phyloP scores from a whole-genome alignment of 2,888 invertebrate species.

The Hirudinaria manillensis region DNA sequence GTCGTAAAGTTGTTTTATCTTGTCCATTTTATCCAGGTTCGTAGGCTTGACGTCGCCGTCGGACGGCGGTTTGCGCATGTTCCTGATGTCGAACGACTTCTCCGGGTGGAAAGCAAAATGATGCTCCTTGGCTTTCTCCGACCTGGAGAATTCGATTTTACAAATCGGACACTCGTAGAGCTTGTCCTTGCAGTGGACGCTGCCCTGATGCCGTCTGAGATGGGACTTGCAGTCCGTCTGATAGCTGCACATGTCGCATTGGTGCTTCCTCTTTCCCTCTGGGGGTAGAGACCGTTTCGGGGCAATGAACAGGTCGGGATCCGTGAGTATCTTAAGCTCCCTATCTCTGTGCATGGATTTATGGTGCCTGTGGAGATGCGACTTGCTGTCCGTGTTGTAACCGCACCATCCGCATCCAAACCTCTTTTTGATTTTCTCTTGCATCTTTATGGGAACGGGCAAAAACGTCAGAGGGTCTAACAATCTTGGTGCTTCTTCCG shows the following conservation, averaged over 20 bases:
- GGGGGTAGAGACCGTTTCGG: background rate
- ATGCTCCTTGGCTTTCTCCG: slow-evolving; percentile 39
- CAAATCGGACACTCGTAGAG: slow-evolving; percentile 38
- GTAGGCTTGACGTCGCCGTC: background rate
- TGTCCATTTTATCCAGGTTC: slow-evolving; percentile 6
- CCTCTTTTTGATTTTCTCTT: slow-evolving; percentile 19
- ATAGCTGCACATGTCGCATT: slow-evolving; percentile 38
- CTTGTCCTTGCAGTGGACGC: slow-evolving; percentile 36
- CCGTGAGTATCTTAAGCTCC: background rate
- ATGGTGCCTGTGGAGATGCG: slow-evolving; percentile 38
- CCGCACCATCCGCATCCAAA: slow-evolving; percentile 33
- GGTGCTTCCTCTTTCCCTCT: slow-evolving; percentile 33
- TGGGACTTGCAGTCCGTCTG: slow-evolving; percentile 40
- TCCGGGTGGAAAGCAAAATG: slow-evolving; percentile 37
- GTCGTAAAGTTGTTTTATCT: slow-evolving; percentile 20
- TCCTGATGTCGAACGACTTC: slow-evolving; percentile 34
- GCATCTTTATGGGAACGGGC: background rate
- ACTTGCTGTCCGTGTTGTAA: slow-evolving; percentile 38
- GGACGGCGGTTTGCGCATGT: slow-evolving; percentile 27
- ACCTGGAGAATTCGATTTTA: slow-evolving; percentile 37
- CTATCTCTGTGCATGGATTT: slow-evolving; percentile 34
- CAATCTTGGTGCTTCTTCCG: background rate
- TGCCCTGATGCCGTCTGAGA: slow-evolving; percentile 38
- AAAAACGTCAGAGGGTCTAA: background rate
- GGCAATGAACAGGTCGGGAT: background rate